Conservation (phyloP, 1,140 invertebrate species). For the Cotesia glomerata region DNA sequence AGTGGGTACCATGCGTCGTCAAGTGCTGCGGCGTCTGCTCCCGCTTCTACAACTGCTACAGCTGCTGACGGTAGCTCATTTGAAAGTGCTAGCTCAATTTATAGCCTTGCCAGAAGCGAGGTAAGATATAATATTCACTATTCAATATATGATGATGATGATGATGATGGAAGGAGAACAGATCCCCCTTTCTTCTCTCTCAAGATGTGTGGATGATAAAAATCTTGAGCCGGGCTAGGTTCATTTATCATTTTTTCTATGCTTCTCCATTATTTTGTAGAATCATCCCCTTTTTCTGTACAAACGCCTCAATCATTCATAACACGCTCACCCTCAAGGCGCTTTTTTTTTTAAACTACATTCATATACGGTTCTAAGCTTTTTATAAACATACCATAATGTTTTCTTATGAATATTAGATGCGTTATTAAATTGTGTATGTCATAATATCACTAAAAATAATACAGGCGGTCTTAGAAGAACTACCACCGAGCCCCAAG, state of each 20-base stretch:
- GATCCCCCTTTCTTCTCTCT: background rate
- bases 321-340: no score
- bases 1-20: conserved; percentile 47
- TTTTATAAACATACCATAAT: background rate
- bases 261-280: no score
- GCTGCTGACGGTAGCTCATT: conserved; percentile 78
- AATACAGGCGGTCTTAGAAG: conserved; percentile 54
- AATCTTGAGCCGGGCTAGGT: no score
- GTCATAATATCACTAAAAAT: background rate
- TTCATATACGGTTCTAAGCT: background rate
- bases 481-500: conserved; percentile 49
- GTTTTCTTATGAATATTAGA: background rate
- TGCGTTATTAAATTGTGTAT: conserved; percentile 13
- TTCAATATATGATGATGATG: no score
- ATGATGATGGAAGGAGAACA: no score
- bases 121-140: conserved; percentile 42
- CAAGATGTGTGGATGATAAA: background rate
- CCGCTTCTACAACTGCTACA: conserved; percentile 64
- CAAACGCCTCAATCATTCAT: no score
- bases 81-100: conserved; percentile 80
- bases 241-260: no score
- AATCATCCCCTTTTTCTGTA: no score
- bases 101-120: conserved; percentile 76
- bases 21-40: conserved; percentile 52
- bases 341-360: background rate